Base-by-base conservation (phyloP, 2,113 vertebrate species). In the Ceyx margarethae region DNA sequence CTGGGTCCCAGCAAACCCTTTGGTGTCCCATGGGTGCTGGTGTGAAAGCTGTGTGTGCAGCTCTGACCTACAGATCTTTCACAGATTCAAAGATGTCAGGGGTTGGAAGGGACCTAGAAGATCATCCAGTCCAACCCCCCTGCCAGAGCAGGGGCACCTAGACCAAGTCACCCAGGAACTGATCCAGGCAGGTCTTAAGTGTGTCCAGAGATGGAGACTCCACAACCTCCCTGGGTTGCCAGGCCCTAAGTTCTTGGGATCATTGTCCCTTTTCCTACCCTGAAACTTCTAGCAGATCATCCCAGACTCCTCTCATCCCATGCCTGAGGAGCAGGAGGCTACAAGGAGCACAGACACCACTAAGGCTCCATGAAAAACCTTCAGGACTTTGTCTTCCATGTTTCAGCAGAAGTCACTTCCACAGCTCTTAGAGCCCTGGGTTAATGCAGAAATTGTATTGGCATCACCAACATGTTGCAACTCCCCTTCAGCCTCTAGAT, bases 1-100 rank as follows among this genome's bases (percentile, higher is more conserved):
- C 53, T 1, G 1, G 13, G 2, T 57, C 21, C 33, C 35, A 73
- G 26, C 14, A 53, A 68, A 23, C 6, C 45, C 66, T 29, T 8
- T 8, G 7, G 25, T 9, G 18, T 35, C 42, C 48, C 3, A 1
- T 0, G 1, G 43, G 3, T 53, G 48, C 25, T 67, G 46, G 9
- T 12, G 2, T 28, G 43, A 51, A 35, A 76, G 23, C 68, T 11
- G 3, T 1, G 9, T 7, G 11, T 58, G 62, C 25, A 50, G 45
- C 68, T 65, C 46, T 69, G 50, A 31, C 33, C 9, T 1, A 2
- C 45, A 51, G 60, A 11, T 58, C 50, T 42, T 21, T 11, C 10
- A 37, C 37, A 37, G 37, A 37, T 11, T 37, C 37, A 37, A 10
- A 37, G 37, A 37, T 37, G 37, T 37, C 37, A 37, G 37, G 37